Evolutionary conservation across 2,113 vertebrate genomes (phyloP), one percentile per base, ranked within the genome.

Genomic region (Emydura subglobosa): DNA sequence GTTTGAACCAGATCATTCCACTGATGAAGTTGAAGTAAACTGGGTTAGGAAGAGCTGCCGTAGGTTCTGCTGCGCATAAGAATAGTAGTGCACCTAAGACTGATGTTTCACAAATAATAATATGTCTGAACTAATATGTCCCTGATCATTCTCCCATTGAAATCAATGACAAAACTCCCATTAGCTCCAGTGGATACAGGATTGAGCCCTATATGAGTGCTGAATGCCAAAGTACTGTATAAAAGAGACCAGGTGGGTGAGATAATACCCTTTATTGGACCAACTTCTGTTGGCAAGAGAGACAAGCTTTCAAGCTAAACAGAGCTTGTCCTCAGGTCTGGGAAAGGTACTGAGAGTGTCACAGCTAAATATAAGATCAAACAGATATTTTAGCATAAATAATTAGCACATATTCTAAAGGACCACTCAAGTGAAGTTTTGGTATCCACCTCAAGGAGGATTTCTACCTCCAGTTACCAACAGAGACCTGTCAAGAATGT

Each of bases 181-280:
- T 87, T 92, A 92, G 51, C 68, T 92, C 82, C 93, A 94, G 5
- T 89, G 91, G 17, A 89, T 83, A 34, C 85, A 87, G 83, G 24
- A 94, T 29, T 50, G 88, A 10, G 31, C 13, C 42, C 79, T 94
- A 57, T 2, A 24, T 94, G 39, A 79, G 34, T 78, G 54, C 81
- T 79, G 39, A 95, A 83, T 87, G 42, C 94, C 81, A 94, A 93
- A 93, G 79, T 51, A 12, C 10, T 89, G 29, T 34, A 81, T 83
- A 17, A 61, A 27, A 31, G 29, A 61, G 27, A 59, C 25, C 57
- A 29, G 57, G 11, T 61, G 29, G 57, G 13, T 61, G 29, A 61
- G 57, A 61, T 11, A 59, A 27, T 61, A 61, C 31, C 29, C 29
- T 59, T 59, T 59, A 59, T 59, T 61, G 57, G 57, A 61, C 25